Conservation (phyloP, 2,888 invertebrate genomes). For the Mycogona germanica region DNA sequence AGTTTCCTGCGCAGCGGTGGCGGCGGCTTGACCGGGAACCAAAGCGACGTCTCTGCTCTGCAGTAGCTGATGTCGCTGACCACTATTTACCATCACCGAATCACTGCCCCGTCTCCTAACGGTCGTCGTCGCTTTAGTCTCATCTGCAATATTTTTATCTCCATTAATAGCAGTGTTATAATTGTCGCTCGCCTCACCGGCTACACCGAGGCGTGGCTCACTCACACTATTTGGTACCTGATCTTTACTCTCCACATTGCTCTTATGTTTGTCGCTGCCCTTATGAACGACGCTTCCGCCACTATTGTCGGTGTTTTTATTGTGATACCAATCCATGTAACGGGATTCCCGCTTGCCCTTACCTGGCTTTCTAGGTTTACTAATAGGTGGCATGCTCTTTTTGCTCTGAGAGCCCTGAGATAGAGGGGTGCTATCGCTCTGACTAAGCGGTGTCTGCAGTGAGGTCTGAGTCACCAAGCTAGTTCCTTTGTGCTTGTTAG, state of each 20-base stretch:
- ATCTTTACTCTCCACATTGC: not conserved
- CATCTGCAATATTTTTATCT: conserved; percentile 17
- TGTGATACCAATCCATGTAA: conserved; percentile 18
- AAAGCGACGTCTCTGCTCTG: too few relatives aligned
- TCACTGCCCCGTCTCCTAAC: conserved; percentile 12
- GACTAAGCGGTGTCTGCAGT: too few relatives aligned
- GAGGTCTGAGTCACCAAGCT: too few relatives aligned
- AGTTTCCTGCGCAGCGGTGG: too few relatives aligned
- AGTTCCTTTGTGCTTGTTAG: too few relatives aligned
- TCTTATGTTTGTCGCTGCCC: conserved; percentile 6
- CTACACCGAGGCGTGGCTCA: not conserved
- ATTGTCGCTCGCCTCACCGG: too few relatives aligned
- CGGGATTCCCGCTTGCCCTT: conserved; percentile 14
- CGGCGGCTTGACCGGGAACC: too few relatives aligned
- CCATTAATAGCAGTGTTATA: not conserved
- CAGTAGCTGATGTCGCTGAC: not conserved
- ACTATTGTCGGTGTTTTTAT: conserved; percentile 11
- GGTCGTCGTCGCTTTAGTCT: conserved; percentile 6
- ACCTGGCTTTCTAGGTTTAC: not conserved
- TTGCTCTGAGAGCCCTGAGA: too few relatives aligned
- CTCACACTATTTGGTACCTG: not conserved
- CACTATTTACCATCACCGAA: not conserved
- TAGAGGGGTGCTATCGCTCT: too few relatives aligned
- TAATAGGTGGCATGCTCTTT: too few relatives aligned
- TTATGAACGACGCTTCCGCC: too few relatives aligned